Base-by-base conservation (phyloP, 1,140 invertebrate species). In the Papilio dardanus region DNA sequence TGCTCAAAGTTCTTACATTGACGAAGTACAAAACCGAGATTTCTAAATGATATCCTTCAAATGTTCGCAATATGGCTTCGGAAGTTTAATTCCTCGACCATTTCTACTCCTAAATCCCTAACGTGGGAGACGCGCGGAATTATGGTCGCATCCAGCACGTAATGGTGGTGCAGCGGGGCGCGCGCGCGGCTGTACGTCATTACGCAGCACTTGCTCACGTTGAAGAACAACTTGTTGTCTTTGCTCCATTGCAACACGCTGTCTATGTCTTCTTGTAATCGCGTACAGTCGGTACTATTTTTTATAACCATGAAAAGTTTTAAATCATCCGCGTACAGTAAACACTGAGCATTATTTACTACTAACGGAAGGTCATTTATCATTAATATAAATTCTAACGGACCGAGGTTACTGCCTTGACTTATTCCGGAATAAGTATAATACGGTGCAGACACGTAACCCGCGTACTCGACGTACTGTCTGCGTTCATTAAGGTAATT, bases 291-390 rank as follows among this genome's bases (percentile, higher is more conserved):
- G 31, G 31, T 7, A 33, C 31, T 33, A 33, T 7, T 33, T 33
- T 33, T 33, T 33, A 83, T 65, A 19, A 68, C 46, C n/a, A 24
- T 16, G 3, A 74, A 28, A 50, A 83, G 74, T 65, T 84, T 81
- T 6, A 81, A 74, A 37, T 86, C 80, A 62, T 83, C 80, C 0
- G 82, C 79, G 54, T 82, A 84, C 31, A 83, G 28, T 46, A 83
- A 66, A 62, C 80, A 82, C 7, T 33, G 31, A 2, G 31, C 31
- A 6, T 33, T 2, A 3, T 7, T 33, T 33, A 33, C 31, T 33
- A 81, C 74, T 12, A 75, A 54, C 1, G 83, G 79, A n/a, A 82
- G 62, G 31, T 80, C 79, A 24, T 85, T 86, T 42, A 83, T 77
- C 50, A 77, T 77, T 12, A n/a, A 33, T 33, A 33, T 33, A 33